Evolutionary conservation across 2,888 invertebrate species (phyloP), one percentile per base, ranked within the genome.

Genomic region (Drosophila eohydei): DNA sequence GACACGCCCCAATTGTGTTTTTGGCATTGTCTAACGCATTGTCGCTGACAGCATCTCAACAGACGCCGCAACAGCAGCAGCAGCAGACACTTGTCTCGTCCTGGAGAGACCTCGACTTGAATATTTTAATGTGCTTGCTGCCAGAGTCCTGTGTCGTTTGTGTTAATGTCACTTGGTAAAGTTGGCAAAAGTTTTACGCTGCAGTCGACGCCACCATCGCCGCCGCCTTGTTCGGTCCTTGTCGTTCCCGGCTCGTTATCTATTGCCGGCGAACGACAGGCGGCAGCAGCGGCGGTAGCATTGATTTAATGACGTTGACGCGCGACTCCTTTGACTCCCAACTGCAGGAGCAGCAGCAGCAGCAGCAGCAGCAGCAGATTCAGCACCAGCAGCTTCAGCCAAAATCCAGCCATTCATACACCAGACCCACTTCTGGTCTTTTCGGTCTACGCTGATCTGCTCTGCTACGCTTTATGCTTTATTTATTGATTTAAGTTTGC

Each of bases 231-330:
- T 41, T 16, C 21, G 58, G 57, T 58, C 66, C 59, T 59, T 51
- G 61, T 71, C 59, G 80, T 73, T 68, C 63, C 74, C 70, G 79
- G 70, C 84, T 88, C 88, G 89, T 89, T 85, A 89, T 85, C 85
- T 89, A 89, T 80, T 63, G 83, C 76, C 77, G 87, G 85, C 81
- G 79, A 78, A 74, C 72, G 77, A 74, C 74, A 74, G 77, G 75
- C 79, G 55, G 89, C 84, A 88, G 87, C 90, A 90, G 74, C 78
- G 50, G 87, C 83, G 21, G 41, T 16, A 88, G 87, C 90, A 91
- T 91, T 91, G 91, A 91, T 91, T 91, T 91, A 91, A 91, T 91
- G 91, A 91, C 91, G 81, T 91, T 91, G 90, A 91, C 75, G 84
- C 75, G 84, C 71, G 84, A 71, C 82, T 72, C 72, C 74, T 69